Conservation (phyloP, 2,797 vertebrate genomes). For the Cuculus canorus region DNA sequence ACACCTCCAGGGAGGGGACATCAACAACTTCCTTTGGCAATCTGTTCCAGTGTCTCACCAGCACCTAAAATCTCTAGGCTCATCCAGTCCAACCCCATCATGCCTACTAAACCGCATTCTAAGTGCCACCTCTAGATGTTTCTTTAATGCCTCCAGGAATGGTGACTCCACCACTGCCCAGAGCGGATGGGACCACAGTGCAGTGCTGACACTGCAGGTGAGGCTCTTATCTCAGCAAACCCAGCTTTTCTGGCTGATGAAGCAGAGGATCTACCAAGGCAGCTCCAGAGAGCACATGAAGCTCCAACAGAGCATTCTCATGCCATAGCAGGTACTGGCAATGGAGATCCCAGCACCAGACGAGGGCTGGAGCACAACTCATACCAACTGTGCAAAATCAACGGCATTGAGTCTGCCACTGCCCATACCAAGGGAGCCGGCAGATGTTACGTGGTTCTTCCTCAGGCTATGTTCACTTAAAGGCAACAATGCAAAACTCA, state of each 20-base stretch:
- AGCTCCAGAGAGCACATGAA: background rate
- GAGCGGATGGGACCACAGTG: too few relatives aligned
- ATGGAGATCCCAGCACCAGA: background rate
- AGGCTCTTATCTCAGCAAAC: background rate
- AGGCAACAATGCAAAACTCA: background rate
- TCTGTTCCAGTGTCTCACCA: too few relatives aligned
- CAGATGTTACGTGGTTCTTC: background rate
- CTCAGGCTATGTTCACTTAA: background rate
- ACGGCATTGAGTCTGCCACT: background rate
- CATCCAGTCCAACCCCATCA: too few relatives aligned
- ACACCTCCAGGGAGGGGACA: too few relatives aligned
- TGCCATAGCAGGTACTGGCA: background rate
- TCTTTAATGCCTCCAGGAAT: too few relatives aligned
- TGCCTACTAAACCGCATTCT: too few relatives aligned
- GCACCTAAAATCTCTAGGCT: too few relatives aligned
- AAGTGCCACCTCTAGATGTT: too few relatives aligned
- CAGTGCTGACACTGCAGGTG: too few relatives aligned
- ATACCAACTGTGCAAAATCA: background rate
- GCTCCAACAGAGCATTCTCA: fast-evolving
- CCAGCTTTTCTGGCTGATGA: fast-evolving
- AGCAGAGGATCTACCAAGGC: background rate
- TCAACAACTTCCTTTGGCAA: too few relatives aligned
- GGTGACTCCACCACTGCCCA: too few relatives aligned
- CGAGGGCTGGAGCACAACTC: background rate
- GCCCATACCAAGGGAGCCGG: background rate